Percentiles rank a stretch among this genome's conserved stretches.
phyloP scores from a whole-genome alignment of 1,140 invertebrate species.

The Zaprionus africanus region DNA sequence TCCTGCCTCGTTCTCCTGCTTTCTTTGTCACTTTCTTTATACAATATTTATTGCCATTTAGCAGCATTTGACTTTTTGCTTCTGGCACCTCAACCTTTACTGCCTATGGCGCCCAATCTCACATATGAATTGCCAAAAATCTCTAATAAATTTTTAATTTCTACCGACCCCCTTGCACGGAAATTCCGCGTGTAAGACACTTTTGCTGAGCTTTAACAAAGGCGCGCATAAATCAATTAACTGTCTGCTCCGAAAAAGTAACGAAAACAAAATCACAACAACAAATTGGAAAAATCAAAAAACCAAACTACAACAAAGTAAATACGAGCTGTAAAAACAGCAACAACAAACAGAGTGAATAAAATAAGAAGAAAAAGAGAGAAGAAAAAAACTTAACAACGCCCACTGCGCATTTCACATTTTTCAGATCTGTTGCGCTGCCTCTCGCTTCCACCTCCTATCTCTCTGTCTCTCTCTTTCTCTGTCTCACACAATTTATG shows the following conservation, averaged over 20 bases:
- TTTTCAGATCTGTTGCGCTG: constrained; percentile 33
- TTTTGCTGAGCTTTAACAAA: constrained; percentile 72
- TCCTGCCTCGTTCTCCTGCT: neutral
- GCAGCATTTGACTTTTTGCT: constrained; percentile 16
- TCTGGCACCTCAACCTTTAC: constrained; percentile 24
- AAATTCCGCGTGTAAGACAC: constrained; percentile 55
- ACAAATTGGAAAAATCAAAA: constrained; percentile 16
- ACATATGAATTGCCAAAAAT: neutral
- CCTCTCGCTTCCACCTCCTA: neutral
- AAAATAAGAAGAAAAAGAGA: neutral
- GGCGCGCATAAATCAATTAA: constrained; percentile 78
- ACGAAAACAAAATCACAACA: constrained; percentile 11
- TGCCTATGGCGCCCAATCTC: constrained; percentile 40
- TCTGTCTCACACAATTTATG: constrained; percentile 62
- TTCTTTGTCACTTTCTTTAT: neutral
- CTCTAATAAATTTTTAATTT: constrained; percentile 46
- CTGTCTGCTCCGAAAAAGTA: constrained; percentile 57
- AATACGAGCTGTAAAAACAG: constrained; percentile 63
- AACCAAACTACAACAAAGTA: constrained; percentile 63
- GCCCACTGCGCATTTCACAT: constrained; percentile 68
- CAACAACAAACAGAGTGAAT: neutral
- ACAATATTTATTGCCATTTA: neutral
- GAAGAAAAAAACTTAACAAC: constrained; percentile 71
- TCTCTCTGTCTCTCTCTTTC: neutral
- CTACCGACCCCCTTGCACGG: neutral